phyloP scores from a whole-genome alignment of 2,113 vertebrate genomes.

The Epinephelus fuscoguttatus region DNA sequence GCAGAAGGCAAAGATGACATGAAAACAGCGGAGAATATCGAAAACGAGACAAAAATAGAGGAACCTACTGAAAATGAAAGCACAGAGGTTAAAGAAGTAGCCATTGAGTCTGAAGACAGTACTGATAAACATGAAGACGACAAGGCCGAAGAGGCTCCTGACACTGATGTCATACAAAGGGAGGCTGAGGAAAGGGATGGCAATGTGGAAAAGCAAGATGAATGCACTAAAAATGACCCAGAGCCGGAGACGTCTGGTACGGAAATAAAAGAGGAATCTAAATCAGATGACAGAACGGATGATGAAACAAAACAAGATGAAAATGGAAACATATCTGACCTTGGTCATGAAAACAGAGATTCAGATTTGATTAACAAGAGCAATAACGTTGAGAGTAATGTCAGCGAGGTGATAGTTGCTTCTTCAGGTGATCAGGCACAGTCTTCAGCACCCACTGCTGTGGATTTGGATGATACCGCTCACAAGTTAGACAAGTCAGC shows the following conservation, averaged over 20 bases:
- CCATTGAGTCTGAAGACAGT: slow-evolving; percentile 11
- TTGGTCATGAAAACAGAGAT: slow-evolving; percentile 21
- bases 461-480: background rate
- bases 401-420: background rate
- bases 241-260: slow-evolving; percentile 9
- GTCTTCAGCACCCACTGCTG: background rate
- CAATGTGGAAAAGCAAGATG: background rate
- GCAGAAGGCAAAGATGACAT: background rate
- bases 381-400: background rate
- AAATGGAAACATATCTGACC: slow-evolving; percentile 22
- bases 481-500: slow-evolving; percentile 1
- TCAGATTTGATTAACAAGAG: slow-evolving; percentile 13
- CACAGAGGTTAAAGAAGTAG: background rate
- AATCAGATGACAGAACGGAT: slow-evolving; percentile 8
- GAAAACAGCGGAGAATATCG: background rate
- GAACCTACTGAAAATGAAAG: slow-evolving; percentile 1
- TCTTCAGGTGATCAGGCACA: slow-evolving; percentile 11
- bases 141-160: slow-evolving; percentile 7
- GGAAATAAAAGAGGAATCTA: slow-evolving; percentile 31
- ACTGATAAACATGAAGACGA: slow-evolving; percentile 9
- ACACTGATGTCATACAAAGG: background rate
- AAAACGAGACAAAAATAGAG: slow-evolving; percentile 26
- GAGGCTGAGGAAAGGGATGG: slow-evolving; percentile 10
- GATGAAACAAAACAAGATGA: slow-evolving; percentile 47
- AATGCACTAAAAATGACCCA: background rate